Evolutionary conservation across 2,113 vertebrate genomes (phyloP).

Genomic region (Eublepharis macularius): DNA sequence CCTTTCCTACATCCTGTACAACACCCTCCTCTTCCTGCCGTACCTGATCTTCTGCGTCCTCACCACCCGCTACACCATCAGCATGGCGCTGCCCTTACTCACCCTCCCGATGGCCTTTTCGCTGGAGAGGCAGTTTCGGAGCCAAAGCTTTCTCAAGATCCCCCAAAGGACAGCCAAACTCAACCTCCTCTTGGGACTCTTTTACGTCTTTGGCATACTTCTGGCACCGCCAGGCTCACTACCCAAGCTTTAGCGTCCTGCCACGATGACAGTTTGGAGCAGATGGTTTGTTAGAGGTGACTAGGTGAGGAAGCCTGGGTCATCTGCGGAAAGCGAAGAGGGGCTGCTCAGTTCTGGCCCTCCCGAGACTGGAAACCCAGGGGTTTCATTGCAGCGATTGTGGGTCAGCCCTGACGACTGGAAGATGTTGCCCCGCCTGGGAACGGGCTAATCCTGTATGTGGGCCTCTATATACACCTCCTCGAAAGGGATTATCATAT

Average conservation of each 20-base stretch:
- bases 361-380: no score
- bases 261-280: no score
- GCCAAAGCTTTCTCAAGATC: constrained; percentile 87
- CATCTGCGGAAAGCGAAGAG: not conserved
- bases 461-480: not conserved
- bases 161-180: constrained; percentile 96
- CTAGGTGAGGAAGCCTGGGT: not conserved
- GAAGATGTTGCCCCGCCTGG: no score
- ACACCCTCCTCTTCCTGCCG: constrained; percentile 85
- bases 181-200: constrained; percentile 93
- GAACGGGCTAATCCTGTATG: not conserved
- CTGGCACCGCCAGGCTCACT: constrained; percentile 87
- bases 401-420: not conserved
- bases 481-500: no score
- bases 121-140: constrained; percentile 92
- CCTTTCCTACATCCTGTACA: constrained; percentile 87
- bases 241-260: constrained; percentile 78
- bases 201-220: constrained; percentile 93
- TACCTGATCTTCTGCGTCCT: constrained; percentile 93
- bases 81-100: constrained; percentile 92
- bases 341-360: not conserved
- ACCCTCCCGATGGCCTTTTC: constrained; percentile 95
- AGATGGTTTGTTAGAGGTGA: not conserved
- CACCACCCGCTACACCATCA: constrained; percentile 92
- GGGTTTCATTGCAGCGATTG: not conserved